phyloP scores from a whole-genome alignment of 2,888 invertebrate species.

The Orchesellides sinensis region DNA sequence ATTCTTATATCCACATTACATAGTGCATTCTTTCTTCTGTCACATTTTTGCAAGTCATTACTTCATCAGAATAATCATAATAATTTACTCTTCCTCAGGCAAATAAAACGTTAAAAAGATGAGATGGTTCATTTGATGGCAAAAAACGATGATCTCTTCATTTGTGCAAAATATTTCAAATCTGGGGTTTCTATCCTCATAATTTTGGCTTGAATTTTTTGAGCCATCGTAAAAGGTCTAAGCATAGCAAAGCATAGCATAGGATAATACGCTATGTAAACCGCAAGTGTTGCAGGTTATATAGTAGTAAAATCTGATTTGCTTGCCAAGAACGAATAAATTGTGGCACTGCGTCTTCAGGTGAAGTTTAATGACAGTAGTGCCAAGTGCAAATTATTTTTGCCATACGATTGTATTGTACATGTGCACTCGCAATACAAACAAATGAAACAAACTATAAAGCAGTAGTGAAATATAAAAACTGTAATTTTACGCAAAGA shows the following conservation, averaged over 20 bases:
- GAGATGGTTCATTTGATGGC: not conserved
- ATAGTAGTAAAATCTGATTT: not conserved
- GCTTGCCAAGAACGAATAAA: not conserved
- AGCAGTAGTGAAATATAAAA: too few species aligned
- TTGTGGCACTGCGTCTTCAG: constrained; percentile 13
- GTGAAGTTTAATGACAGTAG: constrained; percentile 54
- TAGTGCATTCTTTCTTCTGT: too few species aligned
- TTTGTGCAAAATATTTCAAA: too few species aligned
- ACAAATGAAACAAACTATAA: too few species aligned
- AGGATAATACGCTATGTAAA: not conserved
- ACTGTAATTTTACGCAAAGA: too few species aligned
- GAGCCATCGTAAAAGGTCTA: too few species aligned
- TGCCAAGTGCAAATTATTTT: not conserved
- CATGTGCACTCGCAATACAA: too few species aligned
- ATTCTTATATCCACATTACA: too few species aligned
- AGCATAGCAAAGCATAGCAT: not conserved
- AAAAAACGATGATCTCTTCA: constrained; percentile 9
- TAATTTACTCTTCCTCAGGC: constrained; percentile 17
- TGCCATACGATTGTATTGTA: too few species aligned
- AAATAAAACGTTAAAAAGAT: not conserved
- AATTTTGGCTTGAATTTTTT: too few species aligned
- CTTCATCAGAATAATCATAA: constrained; percentile 14
- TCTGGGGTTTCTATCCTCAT: too few species aligned
- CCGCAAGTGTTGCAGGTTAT: too few species aligned
- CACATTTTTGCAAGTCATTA: constrained; percentile 22